These are phyloP conservation scores for Ascidia mentula DNA, from an alignment of 23 tunicate genomes.

Conservation along the genomic window DNA sequence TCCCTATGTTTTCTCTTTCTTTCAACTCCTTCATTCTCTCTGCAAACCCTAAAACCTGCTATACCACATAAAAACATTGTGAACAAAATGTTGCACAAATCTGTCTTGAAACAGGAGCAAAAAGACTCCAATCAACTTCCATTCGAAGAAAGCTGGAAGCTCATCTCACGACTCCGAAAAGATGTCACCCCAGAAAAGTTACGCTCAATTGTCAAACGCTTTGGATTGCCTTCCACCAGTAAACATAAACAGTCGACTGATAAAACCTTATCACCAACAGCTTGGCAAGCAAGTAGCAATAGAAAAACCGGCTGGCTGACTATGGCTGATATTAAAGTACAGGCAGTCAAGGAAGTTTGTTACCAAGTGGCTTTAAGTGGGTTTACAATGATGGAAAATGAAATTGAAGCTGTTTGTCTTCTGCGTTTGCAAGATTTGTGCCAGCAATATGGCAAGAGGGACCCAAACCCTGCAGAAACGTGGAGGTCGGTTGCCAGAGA, in stretches of 20 bases:
- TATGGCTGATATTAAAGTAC: slow-evolving; percentile 83
- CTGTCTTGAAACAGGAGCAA: neutral
- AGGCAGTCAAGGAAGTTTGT: slow-evolving; percentile 85
- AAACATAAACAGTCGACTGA: neutral
- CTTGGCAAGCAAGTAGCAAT: neutral
- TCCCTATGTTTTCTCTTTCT: neutral
- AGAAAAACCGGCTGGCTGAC: slow-evolving; percentile 57
- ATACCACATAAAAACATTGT: neutral
- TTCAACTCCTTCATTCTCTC: neutral
- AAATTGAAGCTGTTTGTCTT: slow-evolving; percentile 58
- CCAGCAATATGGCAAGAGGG: slow-evolving; percentile 62
- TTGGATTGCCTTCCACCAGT: slow-evolving; percentile 41
- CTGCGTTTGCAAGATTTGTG: slow-evolving; percentile 39
- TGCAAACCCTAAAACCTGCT: neutral
- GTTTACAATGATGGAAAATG: slow-evolving; percentile 34
- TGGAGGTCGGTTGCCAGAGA: slow-evolving; percentile 77
- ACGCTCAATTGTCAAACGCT: slow-evolving; percentile 50
- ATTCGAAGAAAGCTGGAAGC: slow-evolving; percentile 76
- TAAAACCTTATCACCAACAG: neutral
- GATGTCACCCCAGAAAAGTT: slow-evolving; percentile 65
- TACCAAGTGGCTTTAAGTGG: slow-evolving; percentile 79
- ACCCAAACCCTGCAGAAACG: slow-evolving; percentile 53
- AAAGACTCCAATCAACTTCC: slow-evolving; percentile 8
- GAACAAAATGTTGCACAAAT: no score
- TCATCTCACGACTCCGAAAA: slow-evolving; percentile 73